phyloP scores from a whole-genome alignment of 2,113 vertebrate species.

The Geothlypis trichas region DNA sequence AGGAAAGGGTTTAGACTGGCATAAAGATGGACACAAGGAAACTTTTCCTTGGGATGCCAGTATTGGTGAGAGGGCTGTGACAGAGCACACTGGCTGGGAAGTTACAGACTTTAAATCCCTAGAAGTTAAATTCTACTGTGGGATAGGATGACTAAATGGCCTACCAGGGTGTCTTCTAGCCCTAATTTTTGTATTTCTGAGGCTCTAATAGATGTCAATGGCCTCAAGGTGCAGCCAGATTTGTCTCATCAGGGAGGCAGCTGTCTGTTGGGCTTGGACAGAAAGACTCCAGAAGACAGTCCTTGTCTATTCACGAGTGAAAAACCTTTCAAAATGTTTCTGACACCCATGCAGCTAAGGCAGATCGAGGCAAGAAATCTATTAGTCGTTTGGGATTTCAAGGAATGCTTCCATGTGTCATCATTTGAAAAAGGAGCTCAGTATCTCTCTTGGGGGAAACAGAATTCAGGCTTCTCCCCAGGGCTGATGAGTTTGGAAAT shows the following conservation, averaged over 20 bases:
- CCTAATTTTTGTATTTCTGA: background rate
- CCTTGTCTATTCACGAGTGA: background rate
- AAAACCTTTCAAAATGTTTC: background rate
- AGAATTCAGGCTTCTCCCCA: background rate
- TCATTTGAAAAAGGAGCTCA: background rate
- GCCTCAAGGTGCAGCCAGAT: background rate
- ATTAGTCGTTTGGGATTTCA: conserved; percentile 1
- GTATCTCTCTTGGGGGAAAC: background rate
- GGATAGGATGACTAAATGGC: background rate
- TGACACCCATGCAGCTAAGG: background rate
- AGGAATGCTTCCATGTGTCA: background rate
- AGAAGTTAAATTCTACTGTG: background rate
- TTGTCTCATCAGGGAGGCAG: background rate
- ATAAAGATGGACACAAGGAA: background rate
- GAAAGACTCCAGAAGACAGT: background rate
- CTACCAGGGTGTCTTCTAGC: background rate
- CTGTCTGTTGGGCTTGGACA: background rate
- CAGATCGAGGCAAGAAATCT: background rate
- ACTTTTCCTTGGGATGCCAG: background rate
- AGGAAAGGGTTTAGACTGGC: background rate
- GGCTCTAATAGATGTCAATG: background rate
- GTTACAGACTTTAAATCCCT: background rate
- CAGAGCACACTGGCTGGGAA: background rate
- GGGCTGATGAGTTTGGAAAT: background rate
- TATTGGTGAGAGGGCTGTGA: background rate